Conservation (phyloP, 2,113 vertebrate genomes). For the Phylloscopus trochiloides region DNA sequence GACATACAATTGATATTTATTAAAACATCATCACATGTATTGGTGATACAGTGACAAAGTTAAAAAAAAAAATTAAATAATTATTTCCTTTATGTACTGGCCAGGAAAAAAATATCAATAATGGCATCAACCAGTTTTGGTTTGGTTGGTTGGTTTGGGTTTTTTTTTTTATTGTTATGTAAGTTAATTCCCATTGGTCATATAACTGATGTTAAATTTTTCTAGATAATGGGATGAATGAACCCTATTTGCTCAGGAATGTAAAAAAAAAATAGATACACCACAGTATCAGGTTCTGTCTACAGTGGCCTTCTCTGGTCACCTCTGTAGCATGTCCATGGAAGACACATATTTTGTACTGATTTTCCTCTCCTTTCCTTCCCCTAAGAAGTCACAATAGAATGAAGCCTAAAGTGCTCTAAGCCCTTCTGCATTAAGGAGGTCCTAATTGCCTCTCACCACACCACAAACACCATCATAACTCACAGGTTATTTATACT, state of each 20-base stretch:
- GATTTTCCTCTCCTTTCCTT: not conserved
- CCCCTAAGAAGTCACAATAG: not conserved
- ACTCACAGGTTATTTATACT: not conserved
- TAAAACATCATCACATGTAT: not conserved
- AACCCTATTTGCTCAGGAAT: not conserved
- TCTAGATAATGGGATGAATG: not conserved
- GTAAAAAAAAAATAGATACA: not conserved
- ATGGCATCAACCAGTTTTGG: not conserved
- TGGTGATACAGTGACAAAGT: not conserved
- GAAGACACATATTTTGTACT: not conserved
- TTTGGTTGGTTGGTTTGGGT: accelerated
- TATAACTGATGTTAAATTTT: not conserved
- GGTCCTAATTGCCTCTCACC: not conserved
- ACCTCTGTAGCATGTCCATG: not conserved
- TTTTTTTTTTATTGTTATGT: not conserved
- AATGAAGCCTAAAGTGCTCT: not conserved
- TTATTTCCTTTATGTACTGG: not conserved
- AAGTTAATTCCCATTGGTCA: not conserved
- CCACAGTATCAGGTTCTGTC: too few species aligned
- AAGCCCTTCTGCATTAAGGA: not conserved
- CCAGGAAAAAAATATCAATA: not conserved
- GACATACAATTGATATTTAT: not conserved
- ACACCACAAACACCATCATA: not conserved
- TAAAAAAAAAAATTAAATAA: not conserved
- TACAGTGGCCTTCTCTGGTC: not conserved